Evolutionary conservation across 2,888 invertebrate genomes (phyloP).

Genomic region (Thymelicus lineola): DNA sequence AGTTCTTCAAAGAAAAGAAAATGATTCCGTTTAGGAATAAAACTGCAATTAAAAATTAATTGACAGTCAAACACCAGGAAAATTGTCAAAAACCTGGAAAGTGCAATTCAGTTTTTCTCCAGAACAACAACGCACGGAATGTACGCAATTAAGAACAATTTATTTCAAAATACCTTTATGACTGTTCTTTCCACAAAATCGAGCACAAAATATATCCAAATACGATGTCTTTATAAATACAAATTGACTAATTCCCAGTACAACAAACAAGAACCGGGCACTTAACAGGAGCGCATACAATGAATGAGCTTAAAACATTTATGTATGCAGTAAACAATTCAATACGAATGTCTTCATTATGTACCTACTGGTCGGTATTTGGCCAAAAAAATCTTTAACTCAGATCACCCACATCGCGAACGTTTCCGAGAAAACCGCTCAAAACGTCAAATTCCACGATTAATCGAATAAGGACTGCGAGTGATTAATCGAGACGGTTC

Average conservation of each 20-base stretch:
- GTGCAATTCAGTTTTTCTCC: background rate
- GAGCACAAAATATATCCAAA: constrained; percentile 30
- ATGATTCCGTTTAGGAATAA: no score
- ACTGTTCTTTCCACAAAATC: constrained; percentile 17
- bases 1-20: no score
- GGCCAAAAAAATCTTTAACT: constrained; percentile 65
- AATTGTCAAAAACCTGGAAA: constrained; percentile 1
- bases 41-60: background rate
- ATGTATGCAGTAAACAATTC: constrained; percentile 65
- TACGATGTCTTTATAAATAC: constrained; percentile 31
- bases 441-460: constrained; percentile 72
- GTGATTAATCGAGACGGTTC: constrained; percentile 59
- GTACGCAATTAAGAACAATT: constrained; percentile 19
- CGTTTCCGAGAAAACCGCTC: constrained; percentile 72
- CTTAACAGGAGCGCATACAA: constrained; percentile 41
- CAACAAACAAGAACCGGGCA: constrained; percentile 27
- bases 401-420: constrained; percentile 62
- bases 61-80: background rate
- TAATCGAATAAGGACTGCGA: constrained; percentile 68
- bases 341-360: constrained; percentile 79
- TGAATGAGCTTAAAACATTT: constrained; percentile 50
- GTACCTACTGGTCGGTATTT: constrained; percentile 55
- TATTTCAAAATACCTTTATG: constrained; percentile 26
- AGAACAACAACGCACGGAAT: constrained; percentile 11
- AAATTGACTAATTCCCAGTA: constrained; percentile 33